Percentiles rank a stretch among this genome's conserved stretches.
Evolutionary conservation across 2,888 invertebrate species (phyloP).

Genomic region (Dynastes grantii): DNA sequence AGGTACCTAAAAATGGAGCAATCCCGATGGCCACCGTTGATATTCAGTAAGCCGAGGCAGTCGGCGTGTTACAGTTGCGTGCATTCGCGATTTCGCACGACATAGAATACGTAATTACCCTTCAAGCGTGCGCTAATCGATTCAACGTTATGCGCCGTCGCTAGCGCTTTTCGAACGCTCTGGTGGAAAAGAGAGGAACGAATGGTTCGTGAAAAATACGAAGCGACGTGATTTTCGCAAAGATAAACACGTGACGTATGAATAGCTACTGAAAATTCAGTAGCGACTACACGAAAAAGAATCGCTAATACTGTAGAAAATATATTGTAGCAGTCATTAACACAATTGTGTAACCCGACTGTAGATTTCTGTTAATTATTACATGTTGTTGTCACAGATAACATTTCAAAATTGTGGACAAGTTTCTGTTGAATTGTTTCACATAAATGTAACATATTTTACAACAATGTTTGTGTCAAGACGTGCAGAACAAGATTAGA

Average conservation of each 20-base stretch:
- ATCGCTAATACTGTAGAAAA: too few relatives aligned
- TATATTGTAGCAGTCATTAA: too few relatives aligned
- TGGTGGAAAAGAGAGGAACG: conserved; percentile 12
- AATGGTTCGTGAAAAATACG: conserved; percentile 33
- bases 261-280: neutral
- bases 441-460: too few relatives aligned
- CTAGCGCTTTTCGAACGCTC: conserved; percentile 11
- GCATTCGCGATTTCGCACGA: conserved; percentile 12
- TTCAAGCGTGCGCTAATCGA: conserved; percentile 53
- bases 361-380: too few relatives aligned
- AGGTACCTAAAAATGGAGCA: conserved; percentile 32
- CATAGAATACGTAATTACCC: conserved; percentile 18
- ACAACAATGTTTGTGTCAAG: too few relatives aligned
- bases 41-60: neutral
- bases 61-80: neutral
- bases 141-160: conserved; percentile 46
- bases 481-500: too few relatives aligned
- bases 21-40: neutral
- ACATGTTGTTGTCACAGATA: too few relatives aligned
- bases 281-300: neutral
- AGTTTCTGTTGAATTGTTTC: too few relatives aligned
- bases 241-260: conserved; percentile 10
- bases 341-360: too few relatives aligned
- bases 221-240: conserved; percentile 8
- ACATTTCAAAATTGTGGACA: too few relatives aligned